These are phyloP conservation scores for Diorhabda carinulata DNA, from an alignment of 1,140 invertebrate genomes.

Conservation along the genomic window DNA sequence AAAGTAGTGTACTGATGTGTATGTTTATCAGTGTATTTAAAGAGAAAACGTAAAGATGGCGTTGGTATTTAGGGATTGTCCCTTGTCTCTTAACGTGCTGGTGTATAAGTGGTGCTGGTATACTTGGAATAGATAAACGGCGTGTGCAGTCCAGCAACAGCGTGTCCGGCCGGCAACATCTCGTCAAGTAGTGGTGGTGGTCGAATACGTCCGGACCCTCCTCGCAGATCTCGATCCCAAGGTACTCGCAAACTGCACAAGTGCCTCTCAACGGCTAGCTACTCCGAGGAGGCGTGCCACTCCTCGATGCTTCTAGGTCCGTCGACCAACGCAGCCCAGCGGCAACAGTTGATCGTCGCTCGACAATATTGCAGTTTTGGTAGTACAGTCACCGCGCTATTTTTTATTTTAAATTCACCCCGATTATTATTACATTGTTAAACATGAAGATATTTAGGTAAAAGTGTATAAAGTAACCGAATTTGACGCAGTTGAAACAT, in stretches of 20 bases:
- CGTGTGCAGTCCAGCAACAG: constrained; percentile 39
- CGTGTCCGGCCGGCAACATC: constrained; percentile 40
- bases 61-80: constrained; percentile 9
- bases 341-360: constrained; percentile 66
- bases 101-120: constrained; percentile 24
- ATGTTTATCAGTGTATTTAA: neutral
- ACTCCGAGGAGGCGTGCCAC: constrained; percentile 59
- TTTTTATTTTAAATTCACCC: constrained; percentile 6
- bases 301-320: constrained; percentile 33
- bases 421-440: too few species aligned
- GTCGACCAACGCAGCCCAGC: constrained; percentile 41
- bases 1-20: too few species aligned
- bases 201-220: constrained; percentile 45
- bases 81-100: constrained; percentile 14
- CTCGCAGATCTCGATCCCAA: constrained; percentile 74
- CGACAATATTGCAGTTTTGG: constrained; percentile 90
- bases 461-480: too few species aligned
- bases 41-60: constrained; percentile 3
- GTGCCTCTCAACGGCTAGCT: constrained; percentile 76
- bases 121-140: constrained; percentile 44
- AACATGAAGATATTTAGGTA: too few species aligned
- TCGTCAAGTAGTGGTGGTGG: constrained; percentile 33
- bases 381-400: constrained; percentile 66
- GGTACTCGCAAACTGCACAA: constrained; percentile 86
- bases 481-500: too few species aligned